Evolutionary conservation across 2,797 vertebrate genomes (phyloP).

Genomic region (Glossophaga mutica): DNA sequence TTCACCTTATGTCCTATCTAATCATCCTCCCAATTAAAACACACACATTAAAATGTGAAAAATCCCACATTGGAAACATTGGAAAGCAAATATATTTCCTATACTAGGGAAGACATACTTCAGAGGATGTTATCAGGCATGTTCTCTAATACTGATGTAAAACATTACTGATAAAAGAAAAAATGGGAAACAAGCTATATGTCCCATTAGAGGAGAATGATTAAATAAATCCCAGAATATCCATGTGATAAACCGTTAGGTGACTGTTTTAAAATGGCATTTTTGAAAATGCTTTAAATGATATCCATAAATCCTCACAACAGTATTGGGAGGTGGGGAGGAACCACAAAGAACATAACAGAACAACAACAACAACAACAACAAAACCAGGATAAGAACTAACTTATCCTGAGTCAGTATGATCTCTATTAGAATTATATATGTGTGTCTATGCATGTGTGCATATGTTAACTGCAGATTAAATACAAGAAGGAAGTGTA

Average conservation of each 20-base stretch:
- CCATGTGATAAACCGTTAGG: neutral
- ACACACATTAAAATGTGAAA: neutral
- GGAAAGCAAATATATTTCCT: neutral
- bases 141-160: neutral
- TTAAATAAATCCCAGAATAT: neutral
- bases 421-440: neutral
- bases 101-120: neutral
- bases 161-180: neutral
- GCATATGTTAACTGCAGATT: neutral
- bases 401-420: neutral
- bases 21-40: neutral
- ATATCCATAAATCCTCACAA: neutral
- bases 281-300: slow-evolving; percentile 2
- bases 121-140: neutral
- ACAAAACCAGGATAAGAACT: neutral
- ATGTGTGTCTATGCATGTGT: neutral
- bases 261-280: neutral
- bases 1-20: neutral
- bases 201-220: neutral
- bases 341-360: neutral
- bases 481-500: neutral
- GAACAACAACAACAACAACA: slow-evolving; percentile 15
- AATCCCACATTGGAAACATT: neutral
- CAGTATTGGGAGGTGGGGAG: neutral
- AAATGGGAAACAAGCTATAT: neutral